Evolutionary conservation across 2,113 vertebrate genomes (phyloP).

Genomic region (Pycnonotus jocosus): DNA sequence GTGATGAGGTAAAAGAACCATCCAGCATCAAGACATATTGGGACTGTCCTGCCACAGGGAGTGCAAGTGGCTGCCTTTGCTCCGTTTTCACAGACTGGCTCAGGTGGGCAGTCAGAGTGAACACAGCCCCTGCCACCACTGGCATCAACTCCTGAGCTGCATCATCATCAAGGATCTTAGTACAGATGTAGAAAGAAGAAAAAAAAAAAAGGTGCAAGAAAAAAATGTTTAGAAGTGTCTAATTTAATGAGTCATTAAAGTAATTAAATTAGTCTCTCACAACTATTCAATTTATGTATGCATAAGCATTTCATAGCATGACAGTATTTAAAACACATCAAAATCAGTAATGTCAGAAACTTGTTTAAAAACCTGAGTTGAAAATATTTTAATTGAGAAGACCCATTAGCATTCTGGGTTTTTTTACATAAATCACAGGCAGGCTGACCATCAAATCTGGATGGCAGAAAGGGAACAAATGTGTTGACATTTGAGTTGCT

Average conservation of each 20-base stretch:
- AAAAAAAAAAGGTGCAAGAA: not conserved
- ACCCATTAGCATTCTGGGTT: not conserved
- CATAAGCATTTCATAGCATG: not conserved
- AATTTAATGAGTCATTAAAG: not conserved
- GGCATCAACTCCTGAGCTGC: conserved; percentile 94
- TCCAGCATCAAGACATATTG: conserved; percentile 68
- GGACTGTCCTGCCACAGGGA: conserved; percentile 10
- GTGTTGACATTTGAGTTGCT: not conserved
- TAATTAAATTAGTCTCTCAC: not conserved
- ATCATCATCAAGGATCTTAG: conserved; percentile 91
- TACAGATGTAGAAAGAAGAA: not conserved
- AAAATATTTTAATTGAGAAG: not conserved
- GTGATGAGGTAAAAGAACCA: conserved; percentile 47
- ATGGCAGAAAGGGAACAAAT: not conserved
- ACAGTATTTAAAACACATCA: not conserved
- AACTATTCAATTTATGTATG: not conserved
- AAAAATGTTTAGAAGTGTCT: not conserved
- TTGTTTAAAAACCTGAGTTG: not conserved
- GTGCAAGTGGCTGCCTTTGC: conserved; percentile 80
- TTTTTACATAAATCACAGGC: not conserved
- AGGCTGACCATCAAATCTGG: not conserved
- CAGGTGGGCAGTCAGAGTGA: conserved; percentile 92
- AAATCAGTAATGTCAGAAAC: not conserved
- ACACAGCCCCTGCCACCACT: conserved; percentile 91
- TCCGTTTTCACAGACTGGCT: conserved; percentile 92